Evolutionary conservation across 2,888 invertebrate species (phyloP).

Genomic region (Brachylomia viminalis): DNA sequence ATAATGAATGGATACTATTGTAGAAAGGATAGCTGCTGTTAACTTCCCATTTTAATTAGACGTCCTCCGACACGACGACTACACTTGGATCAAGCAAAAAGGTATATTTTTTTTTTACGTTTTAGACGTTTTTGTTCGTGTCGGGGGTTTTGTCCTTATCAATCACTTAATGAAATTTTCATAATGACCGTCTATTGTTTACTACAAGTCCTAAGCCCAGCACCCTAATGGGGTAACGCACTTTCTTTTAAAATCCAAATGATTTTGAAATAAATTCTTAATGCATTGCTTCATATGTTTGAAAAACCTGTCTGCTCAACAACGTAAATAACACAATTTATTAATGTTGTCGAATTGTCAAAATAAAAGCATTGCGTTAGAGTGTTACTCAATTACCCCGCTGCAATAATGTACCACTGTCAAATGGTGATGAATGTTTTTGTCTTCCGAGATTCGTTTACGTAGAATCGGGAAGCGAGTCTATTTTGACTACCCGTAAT

Average conservation of each 20-base stretch:
- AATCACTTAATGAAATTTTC: neutral
- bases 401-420: neutral
- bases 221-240: too few species aligned
- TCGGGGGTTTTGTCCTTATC: neutral
- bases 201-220: neutral
- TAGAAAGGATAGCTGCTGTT: too few species aligned
- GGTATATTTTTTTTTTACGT: too few species aligned
- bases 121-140: too few species aligned
- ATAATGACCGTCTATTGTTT: neutral
- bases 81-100: too few species aligned
- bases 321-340: too few species aligned
- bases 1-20: too few species aligned
- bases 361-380: neutral
- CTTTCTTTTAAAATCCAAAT: neutral
- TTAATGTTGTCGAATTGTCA: neutral
- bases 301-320: neutral
- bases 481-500: constrained; percentile 21
- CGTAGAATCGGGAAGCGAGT: constrained; percentile 1
- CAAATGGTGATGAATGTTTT: constrained; percentile 4
- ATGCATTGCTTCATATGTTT: neutral
- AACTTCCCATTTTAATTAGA: too few species aligned
- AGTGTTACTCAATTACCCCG: neutral
- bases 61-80: too few species aligned
- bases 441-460: neutral
- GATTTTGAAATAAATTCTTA: neutral